Evolutionary conservation across 2,888 invertebrate species (phyloP), one percentile per base, ranked within the genome.

Genomic region (Mesorhabditis spiculigera): DNA sequence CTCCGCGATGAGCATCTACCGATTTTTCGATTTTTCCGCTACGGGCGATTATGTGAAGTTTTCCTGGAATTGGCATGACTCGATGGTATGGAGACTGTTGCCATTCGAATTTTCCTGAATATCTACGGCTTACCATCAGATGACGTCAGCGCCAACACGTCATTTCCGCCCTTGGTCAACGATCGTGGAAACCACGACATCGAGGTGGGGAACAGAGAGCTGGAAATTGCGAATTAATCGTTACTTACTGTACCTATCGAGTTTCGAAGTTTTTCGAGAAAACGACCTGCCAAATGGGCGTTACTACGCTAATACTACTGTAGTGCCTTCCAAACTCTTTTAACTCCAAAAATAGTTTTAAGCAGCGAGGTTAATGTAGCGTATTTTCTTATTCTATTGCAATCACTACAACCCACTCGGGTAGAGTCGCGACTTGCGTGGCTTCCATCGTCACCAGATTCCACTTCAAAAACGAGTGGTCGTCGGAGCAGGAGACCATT

Each of bases 1-100:
- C 95, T 2, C 86, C 86, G 62, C 91, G 91, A 66, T 98, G 98
- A 28, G 94, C 97, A 63, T 93, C 92, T 0, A 96, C 92, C 75
- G 90, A 92, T 86, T 95, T 93, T 86, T 99, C 98, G 70, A 95
- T 91, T 44, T 95, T 90, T 0, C 95, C 96, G 81, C 91, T 92
- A 85, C 92, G 91, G 82, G 92, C 93, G 28, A 96, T 89, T 71
- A 98, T 91, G 84, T 94, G 91, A 86, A 93, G 93, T 87, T 92
- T 92, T 62, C 90, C 91, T 91, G n/a, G n/a, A n/a, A n/a, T n/a
- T n/a, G n/a, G n/a, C n/a, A n/a, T n/a, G n/a, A n/a, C n/a, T n/a
- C n/a, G n/a, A n/a, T n/a, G n/a, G n/a, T n/a, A n/a, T n/a, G n/a
- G n/a, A n/a, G n/a, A n/a, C n/a, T n/a, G n/a, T n/a, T n/a, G n/a